Evolutionary conservation across 2,797 vertebrate species (phyloP), one percentile per base, ranked within the genome.

Genomic region (Darevskia mixta): DNA sequence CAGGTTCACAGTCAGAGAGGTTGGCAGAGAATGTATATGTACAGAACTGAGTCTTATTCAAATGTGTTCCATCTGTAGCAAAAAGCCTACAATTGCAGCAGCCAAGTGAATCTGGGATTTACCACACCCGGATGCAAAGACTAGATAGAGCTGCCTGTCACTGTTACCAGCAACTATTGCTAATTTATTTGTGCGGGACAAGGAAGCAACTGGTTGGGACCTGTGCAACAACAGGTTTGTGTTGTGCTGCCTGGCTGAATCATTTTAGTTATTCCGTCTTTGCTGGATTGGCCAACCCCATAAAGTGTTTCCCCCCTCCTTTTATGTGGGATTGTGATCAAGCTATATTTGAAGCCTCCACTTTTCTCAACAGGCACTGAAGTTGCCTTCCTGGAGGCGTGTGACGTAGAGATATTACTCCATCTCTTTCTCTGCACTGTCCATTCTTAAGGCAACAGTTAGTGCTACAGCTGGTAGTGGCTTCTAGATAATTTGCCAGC

Each of bases 401-500:
- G 10, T 88, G 75, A 79, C 87, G 49, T 15, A 55, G 49, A 15
- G 49, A 69, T 41, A 71, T 20, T 86, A 85, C 43, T 91, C 88
- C 87, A 55, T 88, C 45, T 78, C 92, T 91, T 73, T 10, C 69
- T 92, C 83, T 72, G n/a, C 77, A 83, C 32, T 72, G 87, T 81
- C 23, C 83, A 35, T 83, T 79, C 71, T 38, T 83, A 90, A 91
- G 86, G 88, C 82, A 69, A 82, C 25, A 61, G 20, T 88, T 90
- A 88, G 20, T 88, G 90, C 90, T 85, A 77, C n/a, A 91, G 75
- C 76, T 13, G 41, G 43, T 91, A 90, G 86, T 67, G 87, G 43
- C 71, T 93, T 89, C 88, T 91, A 93, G 92, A 67, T 76, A 2
- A 64, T 82, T 87, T 43, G 75, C 87, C 88, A 88, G 84, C 79